Conservation (phyloP, 2,888 invertebrate genomes). For the Incurvaria masculella region DNA sequence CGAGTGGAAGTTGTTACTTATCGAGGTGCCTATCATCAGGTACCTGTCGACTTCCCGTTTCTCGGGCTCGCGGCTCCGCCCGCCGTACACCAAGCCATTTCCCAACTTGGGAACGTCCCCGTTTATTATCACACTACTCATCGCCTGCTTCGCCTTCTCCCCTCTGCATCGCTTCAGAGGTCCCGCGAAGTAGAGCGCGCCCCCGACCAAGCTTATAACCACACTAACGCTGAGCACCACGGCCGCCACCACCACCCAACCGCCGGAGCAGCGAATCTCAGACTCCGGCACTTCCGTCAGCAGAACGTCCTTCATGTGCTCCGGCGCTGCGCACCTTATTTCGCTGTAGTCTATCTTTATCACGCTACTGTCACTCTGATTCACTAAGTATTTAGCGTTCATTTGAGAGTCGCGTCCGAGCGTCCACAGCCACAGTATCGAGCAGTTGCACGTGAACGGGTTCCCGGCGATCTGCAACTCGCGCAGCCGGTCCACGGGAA, state of each 20-base stretch:
- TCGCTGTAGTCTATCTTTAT: slow-evolving; percentile 56
- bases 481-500: slow-evolving; percentile 76
- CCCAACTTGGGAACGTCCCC: slow-evolving; percentile 51
- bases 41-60: slow-evolving; percentile 51
- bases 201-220: slow-evolving; percentile 50
- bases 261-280: slow-evolving; percentile 60
- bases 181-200: slow-evolving; percentile 50
- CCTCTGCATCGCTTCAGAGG: slow-evolving; percentile 52
- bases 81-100: slow-evolving; percentile 49
- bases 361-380: slow-evolving; percentile 27
- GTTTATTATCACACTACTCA: slow-evolving; percentile 52
- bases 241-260: slow-evolving; percentile 57
- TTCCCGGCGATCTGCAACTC: slow-evolving; percentile 76
- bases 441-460: slow-evolving; percentile 84
- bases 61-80: slow-evolving; percentile 45
- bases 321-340: slow-evolving; percentile 58
- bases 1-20: slow-evolving; percentile 51
- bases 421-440: slow-evolving; percentile 83
- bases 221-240: slow-evolving; percentile 53
- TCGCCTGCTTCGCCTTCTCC: slow-evolving; percentile 51
- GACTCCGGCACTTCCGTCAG: slow-evolving; percentile 60
- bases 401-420: slow-evolving; percentile 47
- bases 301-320: slow-evolving; percentile 48
- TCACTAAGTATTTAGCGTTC: slow-evolving; percentile 21
- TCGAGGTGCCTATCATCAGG: slow-evolving; percentile 51